Evolutionary conservation across 2,113 vertebrate genomes (phyloP).

Genomic region (Nothobranchius kuhntae): DNA sequence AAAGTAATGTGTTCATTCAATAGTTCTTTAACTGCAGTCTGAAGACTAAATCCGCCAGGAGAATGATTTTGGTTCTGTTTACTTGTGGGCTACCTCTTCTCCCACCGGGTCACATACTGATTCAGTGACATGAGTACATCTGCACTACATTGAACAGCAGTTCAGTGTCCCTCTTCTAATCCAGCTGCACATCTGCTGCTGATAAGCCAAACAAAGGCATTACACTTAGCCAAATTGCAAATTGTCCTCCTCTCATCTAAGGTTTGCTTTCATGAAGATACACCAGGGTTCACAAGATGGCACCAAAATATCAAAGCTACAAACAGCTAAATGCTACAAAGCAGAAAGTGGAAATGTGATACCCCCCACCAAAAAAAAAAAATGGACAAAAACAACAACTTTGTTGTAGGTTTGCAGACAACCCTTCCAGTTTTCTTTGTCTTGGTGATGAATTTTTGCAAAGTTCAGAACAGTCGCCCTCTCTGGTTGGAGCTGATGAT

Average conservation of each 20-base stretch:
- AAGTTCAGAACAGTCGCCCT: constrained; percentile 52
- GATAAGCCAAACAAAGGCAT: constrained; percentile 70
- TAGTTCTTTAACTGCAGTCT: constrained; percentile 6
- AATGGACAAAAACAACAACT: neutral
- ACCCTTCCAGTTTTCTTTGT: constrained; percentile 48
- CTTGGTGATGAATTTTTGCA: constrained; percentile 56
- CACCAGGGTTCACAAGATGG: constrained; percentile 38
- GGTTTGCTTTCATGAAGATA: constrained; percentile 35
- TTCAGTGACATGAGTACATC: constrained; percentile 75
- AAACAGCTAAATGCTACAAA: constrained; percentile 34
- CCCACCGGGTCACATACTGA: constrained; percentile 69
- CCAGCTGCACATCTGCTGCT: constrained; percentile 73
- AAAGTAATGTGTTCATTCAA: neutral
- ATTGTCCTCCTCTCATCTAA: constrained; percentile 44
- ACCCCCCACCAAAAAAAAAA: neutral
- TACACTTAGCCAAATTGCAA: constrained; percentile 57
- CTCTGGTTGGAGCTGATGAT: constrained; percentile 57
- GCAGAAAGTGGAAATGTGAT: constrained; percentile 8
- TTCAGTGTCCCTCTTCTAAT: constrained; percentile 54
- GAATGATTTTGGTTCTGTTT: constrained; percentile 51
- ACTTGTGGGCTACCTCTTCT: constrained; percentile 57
- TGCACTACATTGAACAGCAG: constrained; percentile 70
- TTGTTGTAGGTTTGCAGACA: constrained; percentile 28
- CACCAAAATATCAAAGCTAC: neutral
- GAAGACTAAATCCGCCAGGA: constrained; percentile 12